Base-by-base conservation (phyloP, 2,797 vertebrate species). In the Hapalemur alaotrensis region DNA sequence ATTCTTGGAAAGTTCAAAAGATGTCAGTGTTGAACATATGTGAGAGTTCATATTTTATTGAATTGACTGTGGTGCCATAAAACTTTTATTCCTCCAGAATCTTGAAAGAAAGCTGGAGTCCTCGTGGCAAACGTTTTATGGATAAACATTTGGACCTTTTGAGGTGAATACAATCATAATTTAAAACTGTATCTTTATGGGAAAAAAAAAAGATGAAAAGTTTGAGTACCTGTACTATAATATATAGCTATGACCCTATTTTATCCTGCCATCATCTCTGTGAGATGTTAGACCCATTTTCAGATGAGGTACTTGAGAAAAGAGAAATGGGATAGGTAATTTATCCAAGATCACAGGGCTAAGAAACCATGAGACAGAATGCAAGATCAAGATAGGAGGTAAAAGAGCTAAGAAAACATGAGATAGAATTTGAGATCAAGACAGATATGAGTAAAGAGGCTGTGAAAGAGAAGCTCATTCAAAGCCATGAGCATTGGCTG, bases 1-100 rank as follows among this genome's bases (percentile, higher is more conserved):
- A 93, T 94, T 94, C 59, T 76, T 93, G 70, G 89, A 35, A 96
- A 95, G 85, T 93, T 89, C 86, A 89, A 86, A 97, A 79, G 35
- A 61, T 89, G 52, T 95, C 69, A 93, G 6, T 92, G 57, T 95
- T 63, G 88, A 92, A 97, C 79, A 93, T 89, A 81, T 72, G n/a
- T 82, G 59, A 72, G 25, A 30, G 65, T 63, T 76, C 35, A 32
- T 18, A 43, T 81, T 97, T 94, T 76, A 89, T 57, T 94, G 83
- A 91, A 69, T 94, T 89, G 79, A 67, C 18, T 43, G 2, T 88
- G 46, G 5, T 92, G 4, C 63, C 70, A 18, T 76, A 69, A 82
- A 88, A 52, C n/a, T 69, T 95, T 84, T 69, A 83, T 59, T 95
- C 20, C 25, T 84, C 18, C 10, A 50, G 18, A 78, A 84, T 80